These are phyloP conservation scores for Ariopsis seemanni DNA, from an alignment of 2,113 vertebrate genomes.

Conservation along the genomic window DNA sequence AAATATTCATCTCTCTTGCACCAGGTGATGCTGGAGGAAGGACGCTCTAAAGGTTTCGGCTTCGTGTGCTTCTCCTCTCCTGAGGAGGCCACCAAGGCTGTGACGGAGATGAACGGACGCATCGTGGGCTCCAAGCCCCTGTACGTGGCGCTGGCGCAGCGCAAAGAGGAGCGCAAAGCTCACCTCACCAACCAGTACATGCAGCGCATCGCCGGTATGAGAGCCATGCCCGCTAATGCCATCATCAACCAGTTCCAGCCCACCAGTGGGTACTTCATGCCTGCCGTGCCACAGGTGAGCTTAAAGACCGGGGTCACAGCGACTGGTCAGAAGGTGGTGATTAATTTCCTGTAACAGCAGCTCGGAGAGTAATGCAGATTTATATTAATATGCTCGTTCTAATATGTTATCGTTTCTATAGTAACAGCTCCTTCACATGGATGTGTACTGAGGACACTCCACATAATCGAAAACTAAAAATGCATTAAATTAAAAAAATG, in stretches of 20 bases:
- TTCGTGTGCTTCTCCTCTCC: conserved; percentile 99
- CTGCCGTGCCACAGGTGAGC: conserved; percentile 92
- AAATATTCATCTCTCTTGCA: neutral
- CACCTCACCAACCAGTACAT: conserved; percentile 98
- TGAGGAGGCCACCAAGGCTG: conserved; percentile 97
- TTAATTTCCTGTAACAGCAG: no score
- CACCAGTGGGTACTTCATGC: conserved; percentile 95
- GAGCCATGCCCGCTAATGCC: conserved; percentile 93
- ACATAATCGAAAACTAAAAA: no score
- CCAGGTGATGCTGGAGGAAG: conserved; percentile 97
- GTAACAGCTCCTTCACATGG: no score
- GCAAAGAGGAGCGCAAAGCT: conserved; percentile 97
- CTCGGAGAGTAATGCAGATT: no score
- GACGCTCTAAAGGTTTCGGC: conserved; percentile 97
- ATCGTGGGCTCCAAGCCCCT: conserved; percentile 97
- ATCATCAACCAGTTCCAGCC: conserved; percentile 99
- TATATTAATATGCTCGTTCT: no score
- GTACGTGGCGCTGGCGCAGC: conserved; percentile 93
- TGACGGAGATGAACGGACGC: conserved; percentile 98
- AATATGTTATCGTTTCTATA: no score
- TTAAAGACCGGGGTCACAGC: neutral
- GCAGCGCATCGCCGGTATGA: conserved; percentile 98
- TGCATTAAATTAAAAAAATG: no score
- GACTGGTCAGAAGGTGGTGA: neutral
- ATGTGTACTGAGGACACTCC: no score